Percentiles rank a stretch among this genome's conserved stretches.
phyloP scores from a whole-genome alignment of 1,140 invertebrate species.

The Halesus radiatus region DNA sequence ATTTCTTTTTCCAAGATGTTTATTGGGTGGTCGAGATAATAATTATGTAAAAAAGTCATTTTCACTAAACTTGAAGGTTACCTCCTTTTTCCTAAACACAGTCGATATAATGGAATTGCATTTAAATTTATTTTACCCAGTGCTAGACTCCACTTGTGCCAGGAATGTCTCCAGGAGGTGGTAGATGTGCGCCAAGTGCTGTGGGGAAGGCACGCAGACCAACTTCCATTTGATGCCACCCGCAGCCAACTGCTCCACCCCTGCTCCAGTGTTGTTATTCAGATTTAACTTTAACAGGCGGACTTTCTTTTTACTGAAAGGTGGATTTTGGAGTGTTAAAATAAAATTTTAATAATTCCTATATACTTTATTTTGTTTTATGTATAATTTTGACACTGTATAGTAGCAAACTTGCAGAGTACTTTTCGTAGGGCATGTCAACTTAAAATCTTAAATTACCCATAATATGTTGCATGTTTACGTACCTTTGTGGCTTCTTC shows the following conservation, averaged over 20 bases:
- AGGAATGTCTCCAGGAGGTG: slow-evolving; percentile 53
- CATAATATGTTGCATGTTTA: neutral
- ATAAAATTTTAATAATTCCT: too few species aligned
- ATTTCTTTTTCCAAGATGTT: too few species aligned
- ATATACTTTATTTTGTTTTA: too few species aligned
- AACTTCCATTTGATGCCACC: slow-evolving; percentile 66
- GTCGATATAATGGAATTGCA: too few species aligned
- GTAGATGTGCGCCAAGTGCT: slow-evolving; percentile 53
- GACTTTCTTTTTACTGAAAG: slow-evolving; percentile 70
- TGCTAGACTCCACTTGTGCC: slow-evolving; percentile 49
- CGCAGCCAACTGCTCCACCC: slow-evolving; percentile 65
- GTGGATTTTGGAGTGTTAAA: too few species aligned
- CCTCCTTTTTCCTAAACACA: too few species aligned
- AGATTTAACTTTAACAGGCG: slow-evolving; percentile 81
- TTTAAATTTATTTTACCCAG: slow-evolving; percentile 50
- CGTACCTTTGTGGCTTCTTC: slow-evolving; percentile 73
- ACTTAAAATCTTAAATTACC: neutral
- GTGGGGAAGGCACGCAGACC: slow-evolving; percentile 77
- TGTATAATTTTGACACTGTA: too few species aligned
- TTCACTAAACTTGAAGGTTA: too few species aligned
- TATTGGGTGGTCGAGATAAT: too few species aligned
- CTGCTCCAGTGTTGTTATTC: slow-evolving; percentile 75
- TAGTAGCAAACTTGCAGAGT: too few species aligned
- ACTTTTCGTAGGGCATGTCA: neutral
- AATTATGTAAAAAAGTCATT: too few species aligned